phyloP scores from a whole-genome alignment of 2,888 invertebrate species.

The Drosophila stalkeri region DNA sequence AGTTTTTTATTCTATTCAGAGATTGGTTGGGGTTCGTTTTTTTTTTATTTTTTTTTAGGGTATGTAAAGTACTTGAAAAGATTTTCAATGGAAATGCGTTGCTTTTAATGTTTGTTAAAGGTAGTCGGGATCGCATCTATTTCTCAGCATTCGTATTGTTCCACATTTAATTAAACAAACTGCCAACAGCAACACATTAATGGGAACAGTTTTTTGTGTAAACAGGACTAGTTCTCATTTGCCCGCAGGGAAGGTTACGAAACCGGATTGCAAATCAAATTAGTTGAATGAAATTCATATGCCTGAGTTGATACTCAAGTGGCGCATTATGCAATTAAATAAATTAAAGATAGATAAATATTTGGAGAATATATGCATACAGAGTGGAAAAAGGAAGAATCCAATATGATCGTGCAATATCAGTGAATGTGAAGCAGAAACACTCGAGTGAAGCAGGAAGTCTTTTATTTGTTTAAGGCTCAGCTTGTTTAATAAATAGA shows the following conservation, averaged over 20 bases:
- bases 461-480: neutral
- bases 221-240: constrained; percentile 39
- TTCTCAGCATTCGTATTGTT: constrained; percentile 48
- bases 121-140: constrained; percentile 32
- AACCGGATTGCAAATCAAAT: constrained; percentile 45
- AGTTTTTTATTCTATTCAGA: constrained; percentile 31
- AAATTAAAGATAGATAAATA: constrained; percentile 55
- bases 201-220: constrained; percentile 27
- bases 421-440: neutral
- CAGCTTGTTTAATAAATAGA: neutral
- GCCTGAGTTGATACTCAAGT: constrained; percentile 56
- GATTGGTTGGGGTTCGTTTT: constrained; percentile 30
- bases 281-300: constrained; percentile 29
- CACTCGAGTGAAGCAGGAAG: constrained; percentile 2
- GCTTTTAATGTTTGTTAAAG: constrained; percentile 42
- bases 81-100: constrained; percentile 55
- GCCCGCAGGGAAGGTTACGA: constrained; percentile 13
- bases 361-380: constrained; percentile 36
- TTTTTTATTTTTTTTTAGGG: constrained; percentile 29
- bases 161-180: constrained; percentile 74
- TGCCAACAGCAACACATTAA: constrained; percentile 63
- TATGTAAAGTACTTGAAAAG: constrained; percentile 65
- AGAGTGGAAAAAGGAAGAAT: neutral
- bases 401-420: neutral
- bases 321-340: constrained; percentile 56